Evolutionary conservation across 2,113 vertebrate genomes (phyloP).

Genomic region (Carassius carassius): DNA sequence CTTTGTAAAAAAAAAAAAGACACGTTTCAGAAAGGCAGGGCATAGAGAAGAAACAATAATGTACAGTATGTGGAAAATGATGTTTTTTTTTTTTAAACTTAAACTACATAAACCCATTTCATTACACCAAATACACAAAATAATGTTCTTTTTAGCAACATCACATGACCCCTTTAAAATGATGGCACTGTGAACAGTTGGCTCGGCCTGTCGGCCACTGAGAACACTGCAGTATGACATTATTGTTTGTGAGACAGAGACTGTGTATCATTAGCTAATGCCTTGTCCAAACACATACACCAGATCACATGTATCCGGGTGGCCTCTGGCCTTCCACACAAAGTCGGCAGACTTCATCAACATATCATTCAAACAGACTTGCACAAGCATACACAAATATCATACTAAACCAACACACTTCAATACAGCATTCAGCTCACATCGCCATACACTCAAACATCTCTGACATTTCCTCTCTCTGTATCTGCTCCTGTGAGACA

Average conservation of each 20-base stretch:
- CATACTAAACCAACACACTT: not conserved
- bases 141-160: no score
- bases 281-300: slow-evolving; percentile 47
- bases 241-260: not conserved
- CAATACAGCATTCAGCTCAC: not conserved
- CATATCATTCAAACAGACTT: not conserved
- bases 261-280: slow-evolving; percentile 33
- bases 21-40: no score
- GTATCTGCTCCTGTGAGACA: slow-evolving; percentile 3
- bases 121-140: no score
- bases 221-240: not conserved
- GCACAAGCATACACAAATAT: not conserved
- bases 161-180: no score
- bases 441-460: not conserved
- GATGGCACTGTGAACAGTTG: no score
- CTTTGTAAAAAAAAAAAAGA: no score
- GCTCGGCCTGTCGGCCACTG: not conserved
- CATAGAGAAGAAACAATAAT: no score
- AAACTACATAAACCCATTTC: no score
- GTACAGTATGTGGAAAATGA: no score
- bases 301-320: slow-evolving; percentile 35
- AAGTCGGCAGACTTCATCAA: not conserved
- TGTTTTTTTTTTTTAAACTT: no score
- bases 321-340: slow-evolving; percentile 4
- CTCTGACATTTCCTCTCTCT: not conserved